Evolutionary conservation across 2,888 invertebrate species (phyloP), one percentile per base, ranked within the genome.

Genomic region (Tromatobia lineatoria): DNA sequence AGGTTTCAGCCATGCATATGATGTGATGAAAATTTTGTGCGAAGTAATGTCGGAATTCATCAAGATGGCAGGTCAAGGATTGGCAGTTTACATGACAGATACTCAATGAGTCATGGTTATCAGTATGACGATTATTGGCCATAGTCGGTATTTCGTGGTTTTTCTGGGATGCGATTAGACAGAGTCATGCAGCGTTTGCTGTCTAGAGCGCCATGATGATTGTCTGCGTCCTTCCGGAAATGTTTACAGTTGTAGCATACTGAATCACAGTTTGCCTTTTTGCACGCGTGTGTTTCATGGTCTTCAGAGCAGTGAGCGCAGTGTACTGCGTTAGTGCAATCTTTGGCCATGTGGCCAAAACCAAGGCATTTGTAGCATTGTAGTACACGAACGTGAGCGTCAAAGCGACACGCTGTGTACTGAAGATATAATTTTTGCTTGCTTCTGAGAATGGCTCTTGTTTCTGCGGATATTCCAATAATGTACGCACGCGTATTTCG

Each of bases 351-450:
- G 25, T 86, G 85, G 0, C 80, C 81, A 8, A 83, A 73, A 0
- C 54, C 75, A 20, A 80, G 64, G 45, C 85, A 86, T 25, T 85
- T 70, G 42, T 11, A 85, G 52, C 85, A 86, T 18, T 86, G 86
- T 3, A 78, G 20, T 1, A 85, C 73, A 1, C 70, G 54, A 0
- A 86, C 57, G 59, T 82, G 76, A 23, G 85, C 86, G 7, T 75
- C 69, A 8, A 75, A 57, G 2, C 64, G 50, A 50, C 81, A 81
- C 0, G 69, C 15, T 1, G 61, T 29, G 3, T 34, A 69, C 7
- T 67, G 54, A 10, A 81, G 13, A 10, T 69, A 81, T 20, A 75
- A 20, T 45, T 47, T 47, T 4, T 25, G 23, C 23, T 23, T 47
- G 23, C 67, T 67, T 7, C n/a, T 42, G 13, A 67, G n/a, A 3